Percentiles rank a stretch among this genome's conserved stretches.
Evolutionary conservation across 2,797 vertebrate genomes (phyloP).

Genomic region (Artibeus lituratus): DNA sequence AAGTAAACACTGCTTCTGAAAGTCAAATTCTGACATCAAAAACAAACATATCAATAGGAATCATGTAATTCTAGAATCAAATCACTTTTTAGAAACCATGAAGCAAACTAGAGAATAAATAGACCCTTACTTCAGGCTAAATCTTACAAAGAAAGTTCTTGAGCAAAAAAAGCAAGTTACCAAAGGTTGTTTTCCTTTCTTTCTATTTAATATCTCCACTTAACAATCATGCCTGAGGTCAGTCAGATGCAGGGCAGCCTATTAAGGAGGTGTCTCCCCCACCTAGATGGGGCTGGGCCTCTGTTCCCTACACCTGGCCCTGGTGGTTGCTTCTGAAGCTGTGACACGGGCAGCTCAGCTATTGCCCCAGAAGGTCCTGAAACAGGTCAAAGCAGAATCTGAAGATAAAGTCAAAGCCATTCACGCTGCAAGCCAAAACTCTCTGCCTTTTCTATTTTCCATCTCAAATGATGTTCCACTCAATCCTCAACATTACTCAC

Average conservation of each 20-base stretch:
- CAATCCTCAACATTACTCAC: not conserved
- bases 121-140: not conserved
- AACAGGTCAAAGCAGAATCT: not conserved
- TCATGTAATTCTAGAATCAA: not conserved
- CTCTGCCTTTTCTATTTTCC: not conserved
- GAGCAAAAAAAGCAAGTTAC: not conserved
- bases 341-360: not conserved
- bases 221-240: not conserved
- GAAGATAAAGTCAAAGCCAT: not conserved
- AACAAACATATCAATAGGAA: not conserved
- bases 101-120: not conserved
- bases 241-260: not conserved
- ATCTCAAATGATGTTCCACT: not conserved
- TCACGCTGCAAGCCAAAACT: not conserved
- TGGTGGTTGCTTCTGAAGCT: not conserved
- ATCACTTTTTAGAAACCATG: not conserved
- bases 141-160: not conserved
- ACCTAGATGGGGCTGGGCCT: not conserved
- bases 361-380: not conserved
- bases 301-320: not conserved
- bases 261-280: not conserved
- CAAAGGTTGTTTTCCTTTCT: not conserved
- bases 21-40: not conserved
- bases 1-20: not conserved
- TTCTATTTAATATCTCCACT: not conserved